Percentiles rank a stretch among this genome's conserved stretches.
Conservation (phyloP, 2,113 vertebrate species). For the Sclerurus mexicanus region DNA sequence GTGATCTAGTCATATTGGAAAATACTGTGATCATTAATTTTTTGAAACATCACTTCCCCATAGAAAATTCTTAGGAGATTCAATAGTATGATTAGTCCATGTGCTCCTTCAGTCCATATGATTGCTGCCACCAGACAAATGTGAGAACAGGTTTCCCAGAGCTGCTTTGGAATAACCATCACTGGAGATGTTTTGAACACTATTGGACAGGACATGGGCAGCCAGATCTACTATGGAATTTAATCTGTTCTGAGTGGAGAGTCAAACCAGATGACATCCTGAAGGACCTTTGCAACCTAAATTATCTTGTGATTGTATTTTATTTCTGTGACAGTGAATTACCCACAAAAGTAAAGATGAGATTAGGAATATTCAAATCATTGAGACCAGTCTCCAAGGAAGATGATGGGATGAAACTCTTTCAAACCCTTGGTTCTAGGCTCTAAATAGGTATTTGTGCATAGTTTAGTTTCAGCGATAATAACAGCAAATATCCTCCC, state of each 20-base stretch:
- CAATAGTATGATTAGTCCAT: neutral
- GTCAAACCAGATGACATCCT: neutral
- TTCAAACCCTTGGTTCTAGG: neutral
- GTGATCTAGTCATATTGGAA: neutral
- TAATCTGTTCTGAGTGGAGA: neutral
- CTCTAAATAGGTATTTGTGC: neutral
- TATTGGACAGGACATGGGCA: neutral
- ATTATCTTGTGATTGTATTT: neutral
- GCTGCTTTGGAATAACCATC: neutral
- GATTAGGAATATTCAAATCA: neutral
- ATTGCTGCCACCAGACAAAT: neutral
- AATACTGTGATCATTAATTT: neutral
- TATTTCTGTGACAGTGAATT: neutral
- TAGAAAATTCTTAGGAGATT: neutral
- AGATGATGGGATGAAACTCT: neutral
- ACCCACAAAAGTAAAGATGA: neutral
- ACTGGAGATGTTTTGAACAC: neutral
- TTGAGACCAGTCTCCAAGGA: neutral
- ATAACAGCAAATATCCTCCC: accelerated
- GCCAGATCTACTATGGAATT: neutral
- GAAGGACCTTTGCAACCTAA: neutral
- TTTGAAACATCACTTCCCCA: neutral
- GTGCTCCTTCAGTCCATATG: neutral
- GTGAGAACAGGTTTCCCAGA: neutral
- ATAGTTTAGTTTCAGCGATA: neutral